phyloP scores from a whole-genome alignment of 2,888 invertebrate genomes.

The Oscheius onirici region DNA sequence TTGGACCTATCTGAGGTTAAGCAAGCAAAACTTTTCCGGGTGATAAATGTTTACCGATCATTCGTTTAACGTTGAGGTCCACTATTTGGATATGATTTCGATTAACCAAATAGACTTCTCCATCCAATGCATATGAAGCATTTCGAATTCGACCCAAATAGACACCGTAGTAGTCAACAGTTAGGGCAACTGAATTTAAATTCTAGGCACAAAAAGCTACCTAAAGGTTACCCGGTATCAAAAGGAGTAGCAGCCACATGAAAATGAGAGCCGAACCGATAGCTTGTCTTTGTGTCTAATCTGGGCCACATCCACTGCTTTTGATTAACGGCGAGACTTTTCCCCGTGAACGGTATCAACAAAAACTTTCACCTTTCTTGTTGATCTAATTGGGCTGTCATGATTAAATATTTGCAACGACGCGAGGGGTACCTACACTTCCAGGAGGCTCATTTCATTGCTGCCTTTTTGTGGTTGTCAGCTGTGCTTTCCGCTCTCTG shows the following conservation, averaged over 20 bases:
- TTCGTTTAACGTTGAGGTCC: constrained; percentile 34
- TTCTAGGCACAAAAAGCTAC: background rate
- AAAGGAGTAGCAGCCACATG: background rate
- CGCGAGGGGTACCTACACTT: constrained; percentile 8
- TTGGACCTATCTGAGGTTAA: constrained; percentile 1
- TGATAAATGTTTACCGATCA: constrained; percentile 13
- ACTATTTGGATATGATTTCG: constrained; percentile 57
- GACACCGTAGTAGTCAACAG: constrained; percentile 25
- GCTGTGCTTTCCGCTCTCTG: constrained; percentile 14
- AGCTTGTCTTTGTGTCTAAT: constrained; percentile 9
- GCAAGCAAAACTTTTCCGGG: background rate
- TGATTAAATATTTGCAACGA: background rate
- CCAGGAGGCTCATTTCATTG: background rate
- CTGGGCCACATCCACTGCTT: constrained; percentile 6
- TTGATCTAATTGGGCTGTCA: background rate
- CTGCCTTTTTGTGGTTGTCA: constrained; percentile 17
- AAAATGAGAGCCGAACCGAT: background rate
- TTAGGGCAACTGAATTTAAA: background rate
- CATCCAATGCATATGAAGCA: constrained; percentile 31
- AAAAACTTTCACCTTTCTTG: background rate
- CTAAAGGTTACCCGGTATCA: background rate
- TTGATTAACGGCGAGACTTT: background rate
- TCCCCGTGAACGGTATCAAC: constrained; percentile 1
- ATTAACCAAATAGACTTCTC: constrained; percentile 59
- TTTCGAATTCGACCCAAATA: constrained; percentile 14